These are phyloP conservation scores for Leucozona laternaria DNA, from an alignment of 2,888 invertebrate species.

Conservation along the genomic window DNA sequence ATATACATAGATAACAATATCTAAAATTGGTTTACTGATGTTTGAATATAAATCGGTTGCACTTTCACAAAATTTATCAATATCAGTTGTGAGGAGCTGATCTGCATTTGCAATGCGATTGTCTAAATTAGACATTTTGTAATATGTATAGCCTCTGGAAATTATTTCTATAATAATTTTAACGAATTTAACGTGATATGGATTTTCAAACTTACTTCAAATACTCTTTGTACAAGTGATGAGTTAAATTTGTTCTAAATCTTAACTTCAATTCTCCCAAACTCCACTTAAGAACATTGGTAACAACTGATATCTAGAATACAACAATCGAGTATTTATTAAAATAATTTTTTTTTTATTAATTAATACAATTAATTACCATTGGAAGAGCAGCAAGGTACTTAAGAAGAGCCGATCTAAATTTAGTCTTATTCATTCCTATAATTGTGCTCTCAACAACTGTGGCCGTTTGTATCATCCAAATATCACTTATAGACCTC, in stretches of 20 bases:
- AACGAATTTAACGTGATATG: background rate
- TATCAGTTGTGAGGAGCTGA: conserved; percentile 97
- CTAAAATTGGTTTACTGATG: conserved; percentile 96
- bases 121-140: conserved; percentile 97
- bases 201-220: conserved; percentile 88
- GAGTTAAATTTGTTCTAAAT: conserved; percentile 94
- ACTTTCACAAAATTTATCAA: conserved; percentile 98
- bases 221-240: conserved; percentile 95
- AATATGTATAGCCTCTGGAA: conserved; percentile 95
- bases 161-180: conserved; percentile 16
- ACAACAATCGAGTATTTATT: conserved; percentile 14
- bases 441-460: conserved; percentile 97
- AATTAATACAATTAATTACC: conserved; percentile 85
- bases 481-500: conserved; percentile 97
- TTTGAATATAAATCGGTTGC: conserved; percentile 98
- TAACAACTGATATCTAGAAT: conserved; percentile 94
- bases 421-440: conserved; percentile 91
- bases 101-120: conserved; percentile 98
- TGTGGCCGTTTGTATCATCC: conserved; percentile 98
- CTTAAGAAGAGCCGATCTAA: conserved; percentile 89
- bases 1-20: conserved; percentile 97
- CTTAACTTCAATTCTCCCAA: conserved; percentile 96
- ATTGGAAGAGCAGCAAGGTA: conserved; percentile 94
- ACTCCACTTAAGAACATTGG: conserved; percentile 97
- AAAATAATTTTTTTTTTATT: background rate